phyloP scores from a whole-genome alignment of 37 sponge, comb jelly and placozoan genomes.

The Cliona cf. orientalis region DNA sequence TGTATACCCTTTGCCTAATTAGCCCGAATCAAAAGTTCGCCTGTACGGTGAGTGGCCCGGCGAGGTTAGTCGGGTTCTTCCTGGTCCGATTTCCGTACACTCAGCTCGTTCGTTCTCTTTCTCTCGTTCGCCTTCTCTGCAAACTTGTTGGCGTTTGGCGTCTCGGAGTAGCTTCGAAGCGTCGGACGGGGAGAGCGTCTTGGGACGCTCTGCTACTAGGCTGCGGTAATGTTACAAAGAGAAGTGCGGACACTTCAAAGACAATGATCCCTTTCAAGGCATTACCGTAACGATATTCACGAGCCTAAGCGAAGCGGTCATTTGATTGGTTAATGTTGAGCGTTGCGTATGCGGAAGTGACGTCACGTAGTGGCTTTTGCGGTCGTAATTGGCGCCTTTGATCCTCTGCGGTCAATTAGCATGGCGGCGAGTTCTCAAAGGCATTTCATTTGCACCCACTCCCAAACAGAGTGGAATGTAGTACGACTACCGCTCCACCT shows the following conservation, averaged over 20 bases:
- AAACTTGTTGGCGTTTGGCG: too few species aligned
- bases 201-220: too few species aligned
- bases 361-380: constrained; percentile 13
- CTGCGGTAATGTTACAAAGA: too few species aligned
- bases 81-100: too few species aligned
- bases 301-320: neutral
- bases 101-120: too few species aligned
- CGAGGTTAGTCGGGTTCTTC: too few species aligned
- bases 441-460: constrained; percentile 6
- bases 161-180: too few species aligned
- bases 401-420: constrained; percentile 32
- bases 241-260: constrained; percentile 13
- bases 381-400: constrained; percentile 21
- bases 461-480: neutral
- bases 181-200: too few species aligned
- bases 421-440: constrained; percentile 28
- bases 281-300: constrained; percentile 11
- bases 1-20: constrained; percentile 31
- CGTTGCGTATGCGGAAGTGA: neutral
- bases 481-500: neutral
- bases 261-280: neutral
- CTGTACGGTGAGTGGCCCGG: too few species aligned
- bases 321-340: neutral
- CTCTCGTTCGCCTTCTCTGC: too few species aligned
- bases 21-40: too few species aligned